Evolutionary conservation across 2,888 invertebrate species (phyloP), one percentile per base, ranked within the genome.

Genomic region (Scelioninae gen. 2): DNA sequence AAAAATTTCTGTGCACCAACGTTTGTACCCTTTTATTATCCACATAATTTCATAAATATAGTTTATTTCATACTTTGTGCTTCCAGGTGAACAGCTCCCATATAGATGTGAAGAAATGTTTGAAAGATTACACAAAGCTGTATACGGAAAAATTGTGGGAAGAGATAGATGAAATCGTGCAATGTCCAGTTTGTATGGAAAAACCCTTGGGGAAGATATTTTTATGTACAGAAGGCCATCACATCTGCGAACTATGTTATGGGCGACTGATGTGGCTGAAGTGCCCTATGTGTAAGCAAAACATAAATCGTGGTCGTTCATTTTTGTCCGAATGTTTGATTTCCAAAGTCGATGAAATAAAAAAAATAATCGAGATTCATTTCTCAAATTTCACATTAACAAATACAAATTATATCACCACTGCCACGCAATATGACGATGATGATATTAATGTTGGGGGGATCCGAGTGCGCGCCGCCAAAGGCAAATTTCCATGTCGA

Each of bases 151-250:
- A n/a, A n/a, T n/a, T n/a, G 73, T 73, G 58, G 11, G 74, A 76
- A 2, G 77, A 78, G 39, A 28, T 90, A 55, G 90, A 89, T 78
- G 89, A 90, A 63, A 78, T 90, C 52, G 81, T 90, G 2, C 88
- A 89, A 81, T 90, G 90, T 80, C 89, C 89, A 16, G 88, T 90
- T n/a, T 90, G 90, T 81, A 88, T 88, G 78, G 89, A 89, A 76
- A 87, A 88, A 60, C 87, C 89, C 9, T 74, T 84, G 0, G 87
- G 87, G 1, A 87, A 87, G 71, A 88, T 90, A 68, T 87, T 88
- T 72, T 88, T 89, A 79, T 90, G 90, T 78, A 83, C 86, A 77
- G 87, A 88, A 73, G 90, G 90, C 0, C 90, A 90, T 78, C 89
- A 90, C 81, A 87, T 90, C 0, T 90, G 90, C 73, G 86, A 86